Conservation (phyloP, 2,797 vertebrate genomes). For the Poeciliopsis turneri region DNA sequence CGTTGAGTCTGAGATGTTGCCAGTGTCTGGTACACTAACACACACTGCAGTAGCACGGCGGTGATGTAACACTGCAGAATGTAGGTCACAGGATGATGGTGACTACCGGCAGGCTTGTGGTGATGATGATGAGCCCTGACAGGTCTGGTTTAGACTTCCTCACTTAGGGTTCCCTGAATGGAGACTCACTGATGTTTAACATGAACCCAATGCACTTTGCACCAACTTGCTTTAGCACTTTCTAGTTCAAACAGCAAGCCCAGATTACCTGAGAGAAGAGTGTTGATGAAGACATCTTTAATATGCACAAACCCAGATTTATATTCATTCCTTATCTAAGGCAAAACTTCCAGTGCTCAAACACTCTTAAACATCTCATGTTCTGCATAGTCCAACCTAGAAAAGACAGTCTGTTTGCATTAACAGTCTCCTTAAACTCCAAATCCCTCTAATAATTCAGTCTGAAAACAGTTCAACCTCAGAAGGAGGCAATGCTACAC, state of each 20-base stretch:
- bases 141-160: slow-evolving; percentile 71
- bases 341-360: slow-evolving; percentile 38
- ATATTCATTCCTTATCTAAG: slow-evolving; percentile 52
- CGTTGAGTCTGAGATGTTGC: slow-evolving; percentile 61
- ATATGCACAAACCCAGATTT: slow-evolving; percentile 45
- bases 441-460: slow-evolving; percentile 37
- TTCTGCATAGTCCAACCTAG: slow-evolving; percentile 70
- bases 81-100: slow-evolving; percentile 71
- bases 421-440: slow-evolving; percentile 61
- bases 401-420: slow-evolving; percentile 62
- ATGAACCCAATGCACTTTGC: slow-evolving; percentile 51
- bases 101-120: slow-evolving; percentile 58
- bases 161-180: slow-evolving; percentile 74
- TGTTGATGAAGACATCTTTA: slow-evolving; percentile 33
- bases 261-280: slow-evolving; percentile 81
- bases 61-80: slow-evolving; percentile 74
- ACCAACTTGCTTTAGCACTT: slow-evolving; percentile 21
- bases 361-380: slow-evolving; percentile 28
- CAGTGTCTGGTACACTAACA: slow-evolving; percentile 58
- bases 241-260: slow-evolving; percentile 44
- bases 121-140: slow-evolving; percentile 77
- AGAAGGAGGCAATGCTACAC: slow-evolving; percentile 48
- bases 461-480: slow-evolving; percentile 52
- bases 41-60: slow-evolving; percentile 68
- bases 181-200: slow-evolving; percentile 56